These are phyloP conservation scores for Mustelus asterias DNA, from an alignment of 2,113 vertebrate genomes.

Conservation along the genomic window DNA sequence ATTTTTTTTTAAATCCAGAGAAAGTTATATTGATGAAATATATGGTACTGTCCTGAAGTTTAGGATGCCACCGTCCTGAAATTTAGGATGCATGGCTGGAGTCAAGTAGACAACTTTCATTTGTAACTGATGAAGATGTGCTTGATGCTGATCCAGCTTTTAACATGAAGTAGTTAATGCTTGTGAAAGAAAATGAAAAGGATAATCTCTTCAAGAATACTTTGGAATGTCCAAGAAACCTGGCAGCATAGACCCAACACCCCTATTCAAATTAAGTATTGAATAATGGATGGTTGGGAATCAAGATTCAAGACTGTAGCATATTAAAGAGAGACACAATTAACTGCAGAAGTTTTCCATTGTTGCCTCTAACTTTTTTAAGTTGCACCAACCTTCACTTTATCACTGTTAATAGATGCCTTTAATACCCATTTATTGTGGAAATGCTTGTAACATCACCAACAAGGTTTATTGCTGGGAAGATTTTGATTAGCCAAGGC, in stretches of 20 bases:
- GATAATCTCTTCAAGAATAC: neutral
- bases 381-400: neutral
- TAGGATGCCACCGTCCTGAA: too few relatives aligned
- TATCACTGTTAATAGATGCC: neutral
- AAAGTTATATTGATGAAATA: neutral
- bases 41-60: neutral
- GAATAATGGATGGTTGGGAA: neutral
- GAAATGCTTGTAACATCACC: neutral
- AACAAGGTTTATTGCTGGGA: neutral
- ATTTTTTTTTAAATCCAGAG: neutral
- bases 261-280: neutral
- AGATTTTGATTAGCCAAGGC: neutral
- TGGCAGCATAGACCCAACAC: neutral
- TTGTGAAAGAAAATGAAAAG: slow-evolving; percentile 14
- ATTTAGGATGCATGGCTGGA: too few relatives aligned
- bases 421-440: neutral
- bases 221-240: neutral
- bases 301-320: neutral
- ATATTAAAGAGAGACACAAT: neutral
- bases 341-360: neutral
- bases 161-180: neutral
- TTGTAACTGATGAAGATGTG: neutral
- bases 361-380: neutral
- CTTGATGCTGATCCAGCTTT: neutral
- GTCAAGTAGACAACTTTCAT: neutral